Conservation (phyloP, 1,140 invertebrate genomes). For the Oedothorax gibbosus region DNA sequence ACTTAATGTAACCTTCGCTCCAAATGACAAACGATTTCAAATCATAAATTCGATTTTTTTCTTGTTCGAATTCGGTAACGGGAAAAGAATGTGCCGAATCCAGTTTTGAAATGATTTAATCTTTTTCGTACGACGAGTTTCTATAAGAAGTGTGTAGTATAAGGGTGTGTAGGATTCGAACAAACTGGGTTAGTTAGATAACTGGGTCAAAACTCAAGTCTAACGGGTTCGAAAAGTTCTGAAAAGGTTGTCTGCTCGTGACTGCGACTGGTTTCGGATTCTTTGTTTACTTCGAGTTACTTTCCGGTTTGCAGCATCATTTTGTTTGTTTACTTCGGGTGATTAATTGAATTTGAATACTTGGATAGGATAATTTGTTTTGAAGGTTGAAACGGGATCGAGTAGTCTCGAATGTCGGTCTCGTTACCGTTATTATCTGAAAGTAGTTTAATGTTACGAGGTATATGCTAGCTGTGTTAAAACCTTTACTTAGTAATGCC, state of each 20-base stretch:
- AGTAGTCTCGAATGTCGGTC: too few relatives aligned
- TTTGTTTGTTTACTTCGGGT: constrained; percentile 24
- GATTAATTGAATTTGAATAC: constrained; percentile 3
- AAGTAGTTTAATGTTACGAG: too few relatives aligned
- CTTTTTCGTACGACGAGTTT: not conserved
- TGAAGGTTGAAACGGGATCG: not conserved
- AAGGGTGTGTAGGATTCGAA: not conserved
- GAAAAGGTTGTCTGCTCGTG: not conserved
- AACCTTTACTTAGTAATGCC: too few relatives aligned
- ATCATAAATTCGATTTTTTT: constrained; percentile 21
- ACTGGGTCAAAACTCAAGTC: constrained; percentile 41
- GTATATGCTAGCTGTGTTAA: too few relatives aligned
- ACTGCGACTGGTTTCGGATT: constrained; percentile 2
- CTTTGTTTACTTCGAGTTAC: not conserved
- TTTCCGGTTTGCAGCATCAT: too few relatives aligned
- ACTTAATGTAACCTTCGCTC: constrained; percentile 20
- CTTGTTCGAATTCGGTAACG: not conserved
- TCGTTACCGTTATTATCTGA: too few relatives aligned
- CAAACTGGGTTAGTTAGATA: constrained; percentile 21
- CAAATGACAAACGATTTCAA: not conserved
- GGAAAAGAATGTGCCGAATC: constrained; percentile 28
- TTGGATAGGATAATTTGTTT: constrained; percentile 26
- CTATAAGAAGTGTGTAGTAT: not conserved
- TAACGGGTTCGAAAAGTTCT: constrained; percentile 44
- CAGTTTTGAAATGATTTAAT: not conserved